A percentile compares a stretch with the other conserved stretches of the same genome.
phyloP scores from a whole-genome alignment of 1,140 invertebrate species.

The Apis florea region DNA sequence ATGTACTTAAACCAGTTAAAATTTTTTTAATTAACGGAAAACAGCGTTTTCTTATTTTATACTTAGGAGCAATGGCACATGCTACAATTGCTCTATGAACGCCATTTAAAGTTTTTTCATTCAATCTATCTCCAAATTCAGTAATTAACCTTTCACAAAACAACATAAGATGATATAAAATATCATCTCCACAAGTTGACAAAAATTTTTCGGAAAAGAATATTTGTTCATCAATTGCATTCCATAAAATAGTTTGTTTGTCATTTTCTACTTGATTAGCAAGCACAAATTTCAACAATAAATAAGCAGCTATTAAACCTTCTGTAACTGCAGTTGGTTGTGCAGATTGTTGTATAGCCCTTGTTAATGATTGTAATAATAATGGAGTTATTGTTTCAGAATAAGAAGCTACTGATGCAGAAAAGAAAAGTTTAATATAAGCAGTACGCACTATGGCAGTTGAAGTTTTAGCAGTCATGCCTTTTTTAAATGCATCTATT shows the following conservation, averaged over 20 bases:
- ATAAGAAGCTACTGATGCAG: conserved; percentile 61
- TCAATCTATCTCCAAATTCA: conserved; percentile 83
- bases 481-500: conserved; percentile 90
- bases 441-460: conserved; percentile 88
- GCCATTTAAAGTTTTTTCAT: conserved; percentile 79
- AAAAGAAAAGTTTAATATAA: conserved; percentile 81
- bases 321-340: conserved; percentile 87
- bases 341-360: conserved; percentile 75
- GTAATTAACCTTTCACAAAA: conserved; percentile 84
- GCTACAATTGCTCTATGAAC: conserved; percentile 84
- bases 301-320: conserved; percentile 87
- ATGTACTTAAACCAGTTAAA: conserved; percentile 69
- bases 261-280: conserved; percentile 81
- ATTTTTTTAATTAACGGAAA: conserved; percentile 71
- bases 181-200: conserved; percentile 85
- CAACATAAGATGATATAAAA: conserved; percentile 82
- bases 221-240: conserved; percentile 87
- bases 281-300: conserved; percentile 85
- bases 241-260: conserved; percentile 85
- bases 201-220: conserved; percentile 93
- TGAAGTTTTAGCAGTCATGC: conserved; percentile 88
- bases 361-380: conserved; percentile 71
- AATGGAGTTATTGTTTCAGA: conserved; percentile 70
- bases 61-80: conserved; percentile 82
- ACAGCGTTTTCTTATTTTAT: conserved; percentile 69